These are phyloP conservation scores for Aegotheles bennettii DNA, from an alignment of 2,113 vertebrate species.

Conservation along the genomic window DNA sequence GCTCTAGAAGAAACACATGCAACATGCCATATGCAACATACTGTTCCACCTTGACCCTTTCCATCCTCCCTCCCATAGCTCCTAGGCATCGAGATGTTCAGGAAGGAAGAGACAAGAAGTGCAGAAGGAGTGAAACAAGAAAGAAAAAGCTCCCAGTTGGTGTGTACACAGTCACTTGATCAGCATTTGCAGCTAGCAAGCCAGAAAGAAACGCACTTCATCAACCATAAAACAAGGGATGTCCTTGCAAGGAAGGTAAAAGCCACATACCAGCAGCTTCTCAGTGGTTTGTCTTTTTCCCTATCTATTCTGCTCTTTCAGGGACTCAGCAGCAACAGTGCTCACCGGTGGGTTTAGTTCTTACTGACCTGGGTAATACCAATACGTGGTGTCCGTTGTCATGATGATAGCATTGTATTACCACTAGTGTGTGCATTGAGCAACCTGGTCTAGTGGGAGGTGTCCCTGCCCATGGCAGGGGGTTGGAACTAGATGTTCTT, in stretches of 20 bases:
- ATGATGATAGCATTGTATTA: neutral
- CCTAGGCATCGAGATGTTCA: neutral
- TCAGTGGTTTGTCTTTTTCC: neutral
- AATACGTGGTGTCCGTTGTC: neutral
- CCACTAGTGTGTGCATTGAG: rapidly evolving
- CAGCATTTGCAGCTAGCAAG: neutral
- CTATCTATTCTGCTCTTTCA: neutral
- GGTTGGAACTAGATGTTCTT: too few relatives aligned
- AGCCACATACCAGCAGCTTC: neutral
- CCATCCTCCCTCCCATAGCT: neutral
- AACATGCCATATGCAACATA: neutral
- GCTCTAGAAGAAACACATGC: neutral
- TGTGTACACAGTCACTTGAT: neutral
- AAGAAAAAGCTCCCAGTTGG: neutral
- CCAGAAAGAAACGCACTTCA: neutral
- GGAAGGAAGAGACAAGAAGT: rapidly evolving
- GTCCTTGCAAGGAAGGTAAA: neutral
- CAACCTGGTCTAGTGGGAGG: too few relatives aligned
- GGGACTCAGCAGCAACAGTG: neutral
- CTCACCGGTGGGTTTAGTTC: rapidly evolving
- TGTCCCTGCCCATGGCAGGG: too few relatives aligned
- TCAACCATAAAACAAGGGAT: neutral
- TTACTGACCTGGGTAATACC: neutral
- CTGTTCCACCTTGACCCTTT: neutral
- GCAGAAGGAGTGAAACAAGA: rapidly evolving